Base-by-base conservation (phyloP, 2,113 vertebrate species). In the Struthidea cinerea region DNA sequence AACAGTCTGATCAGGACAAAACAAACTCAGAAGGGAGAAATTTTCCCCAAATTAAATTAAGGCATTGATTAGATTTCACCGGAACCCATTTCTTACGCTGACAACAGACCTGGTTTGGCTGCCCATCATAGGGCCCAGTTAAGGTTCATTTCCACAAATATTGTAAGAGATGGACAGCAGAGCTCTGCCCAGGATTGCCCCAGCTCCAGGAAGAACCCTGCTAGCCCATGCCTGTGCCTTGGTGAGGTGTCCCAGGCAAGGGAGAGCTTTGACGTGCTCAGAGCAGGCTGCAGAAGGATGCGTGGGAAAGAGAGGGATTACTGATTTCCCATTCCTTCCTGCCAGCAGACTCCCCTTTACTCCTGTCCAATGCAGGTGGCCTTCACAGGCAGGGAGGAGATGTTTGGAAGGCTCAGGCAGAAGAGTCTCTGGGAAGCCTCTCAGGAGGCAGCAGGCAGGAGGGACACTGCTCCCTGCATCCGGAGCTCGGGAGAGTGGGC, bases 401-500 rank as follows among this genome's bases (percentile, higher is more conserved):
- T 6, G 37, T 33, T n/a, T n/a, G 21, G 35, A 83, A 65, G 61
- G 32, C 16, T 47, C 4, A 1, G 28, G 15, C 63, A 84, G 65
- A 37, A 33, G 26, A 39, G 33, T 6, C 32, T 37, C 28, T 60
- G 16, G 56, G 57, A 90, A 87, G 23, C 39, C 49, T 73, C 44
- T 33, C 3, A 13, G 1, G 3, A 87, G 75, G 50, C 2, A 0
- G 9, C 63, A 80, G 57, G 35, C 33, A 52, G 37, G 26, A 4
- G 3, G 46, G 21, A 61, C 27, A 8, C 15, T 3, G 0, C 7
- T 42, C 33, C 23, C 47, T 26, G 23, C 21, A 52, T 6, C 21
- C 27, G 4, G 0, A 3, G 39, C 30, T 56, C 23, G 1, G 41
- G 24, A 74, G n/a, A 70, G 37, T 0, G 0, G 21, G 33, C 28